Base-by-base conservation (phyloP, 2,113 vertebrate species). In the Eulemur macaco region DNA sequence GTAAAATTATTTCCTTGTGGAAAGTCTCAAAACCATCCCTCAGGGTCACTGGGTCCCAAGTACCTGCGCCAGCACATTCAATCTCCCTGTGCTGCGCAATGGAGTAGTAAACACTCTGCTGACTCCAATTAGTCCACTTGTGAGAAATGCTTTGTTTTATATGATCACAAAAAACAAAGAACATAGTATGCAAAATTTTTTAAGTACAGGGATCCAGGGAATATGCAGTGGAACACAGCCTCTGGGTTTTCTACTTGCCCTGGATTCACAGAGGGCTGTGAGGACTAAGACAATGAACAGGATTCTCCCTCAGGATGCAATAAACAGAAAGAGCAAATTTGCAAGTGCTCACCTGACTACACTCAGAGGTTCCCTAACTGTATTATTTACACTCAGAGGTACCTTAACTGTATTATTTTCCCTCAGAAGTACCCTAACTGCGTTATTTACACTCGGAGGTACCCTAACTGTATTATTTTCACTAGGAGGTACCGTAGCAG, bases 1-100 rank as follows among this genome's bases (percentile, higher is more conserved):
- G 86, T 74, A 87, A 34, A 54, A 50, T 52, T 83, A 50, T 69
- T 84, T 96, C 63, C 80, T 84, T 54, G 31, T 56, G 37, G 76
- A 85, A 93, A 88, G 23, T 50, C 56, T 81, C 94, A 92, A 71
- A 95, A 85, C 4, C 37, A 31, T 82, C 29, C 18, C 69, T 90
- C 31, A 21, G 42, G 45, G 21, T 73, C 8, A 78, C 23, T 50
- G 66, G 64, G 45, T 4, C 31, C 69, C 29, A 69, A 94, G 37
- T 45, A 92, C 42, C 29, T 47, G 50, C 64, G 45, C 8, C 13
- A 64, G 34, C 37, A 86, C 42, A 78, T 52, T 42, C 25, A n/a
- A 73, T 54, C 42, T 84, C 83, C 25, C n/a, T 23, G 39, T 18
- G 8, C 39, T 73, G 50, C 14, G 7, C 45, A n/a, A 0, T 27